phyloP scores from a whole-genome alignment of 2,888 invertebrate genomes.

The Argyresthia albistria region DNA sequence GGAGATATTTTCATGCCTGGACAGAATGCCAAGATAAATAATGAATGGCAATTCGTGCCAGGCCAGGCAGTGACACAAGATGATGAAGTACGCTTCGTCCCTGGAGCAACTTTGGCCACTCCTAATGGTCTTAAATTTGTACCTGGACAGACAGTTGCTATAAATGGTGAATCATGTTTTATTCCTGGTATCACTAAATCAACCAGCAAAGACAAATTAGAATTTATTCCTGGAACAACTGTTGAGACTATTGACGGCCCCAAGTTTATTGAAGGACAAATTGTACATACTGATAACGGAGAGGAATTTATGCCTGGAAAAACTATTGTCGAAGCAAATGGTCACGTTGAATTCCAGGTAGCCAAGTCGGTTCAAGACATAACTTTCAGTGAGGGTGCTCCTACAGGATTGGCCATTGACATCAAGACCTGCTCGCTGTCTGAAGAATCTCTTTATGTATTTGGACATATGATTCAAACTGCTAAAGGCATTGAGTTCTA shows the following conservation, averaged over 20 bases:
- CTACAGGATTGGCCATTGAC: slow-evolving; percentile 72
- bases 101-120: slow-evolving; percentile 76
- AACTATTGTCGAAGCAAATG: slow-evolving; percentile 59
- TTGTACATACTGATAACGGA: slow-evolving; percentile 71
- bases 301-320: slow-evolving; percentile 77
- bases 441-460: slow-evolving; percentile 68
- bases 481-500: slow-evolving; percentile 77
- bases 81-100: slow-evolving; percentile 70
- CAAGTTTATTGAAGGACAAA: slow-evolving; percentile 77
- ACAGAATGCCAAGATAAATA: slow-evolving; percentile 67
- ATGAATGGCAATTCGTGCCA: slow-evolving; percentile 76
- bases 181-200: slow-evolving; percentile 73
- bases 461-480: slow-evolving; percentile 79
- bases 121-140: slow-evolving; percentile 76
- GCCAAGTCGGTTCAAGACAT: slow-evolving; percentile 73
- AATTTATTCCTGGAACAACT: slow-evolving; percentile 75
- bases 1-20: slow-evolving; percentile 75
- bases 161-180: slow-evolving; percentile 68
- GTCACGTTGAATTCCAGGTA: slow-evolving; percentile 70
- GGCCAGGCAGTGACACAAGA: slow-evolving; percentile 75
- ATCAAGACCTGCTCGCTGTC: slow-evolving; percentile 66
- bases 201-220: slow-evolving; percentile 42
- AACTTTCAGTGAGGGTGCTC: slow-evolving; percentile 64
- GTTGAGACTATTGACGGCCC: slow-evolving; percentile 75
- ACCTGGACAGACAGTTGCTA: slow-evolving; percentile 73